Percentiles rank a stretch among this genome's conserved stretches.
phyloP scores from a whole-genome alignment of 2,888 invertebrate species.

The Eupithecia subfuscata region DNA sequence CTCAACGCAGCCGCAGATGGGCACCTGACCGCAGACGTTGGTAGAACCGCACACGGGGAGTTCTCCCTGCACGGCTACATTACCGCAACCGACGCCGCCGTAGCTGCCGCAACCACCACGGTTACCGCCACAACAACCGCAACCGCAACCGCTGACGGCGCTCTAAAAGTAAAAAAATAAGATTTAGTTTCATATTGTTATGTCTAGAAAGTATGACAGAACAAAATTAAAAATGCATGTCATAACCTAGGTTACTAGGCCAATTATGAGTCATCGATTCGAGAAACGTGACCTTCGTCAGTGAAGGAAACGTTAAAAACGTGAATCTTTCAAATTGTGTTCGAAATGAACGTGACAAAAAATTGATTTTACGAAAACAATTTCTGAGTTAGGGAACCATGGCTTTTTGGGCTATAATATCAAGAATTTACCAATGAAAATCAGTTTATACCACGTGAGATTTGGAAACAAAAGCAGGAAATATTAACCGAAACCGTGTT shows the following conservation, averaged over 20 bases:
- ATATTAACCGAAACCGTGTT: background rate
- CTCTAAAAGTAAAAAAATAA: background rate
- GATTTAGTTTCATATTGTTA: background rate
- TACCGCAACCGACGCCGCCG: constrained; percentile 53
- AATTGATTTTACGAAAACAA: background rate
- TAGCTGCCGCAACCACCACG: constrained; percentile 41
- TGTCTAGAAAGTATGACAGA: background rate
- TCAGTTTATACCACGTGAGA: background rate
- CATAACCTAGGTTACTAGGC: background rate
- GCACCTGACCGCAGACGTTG: constrained; percentile 54
- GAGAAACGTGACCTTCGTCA: background rate
- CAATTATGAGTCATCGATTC: background rate
- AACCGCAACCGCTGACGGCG: constrained; percentile 18
- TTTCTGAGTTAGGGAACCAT: background rate
- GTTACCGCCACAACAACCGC: constrained; percentile 39
- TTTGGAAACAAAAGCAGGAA: background rate
- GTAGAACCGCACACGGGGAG: constrained; percentile 58
- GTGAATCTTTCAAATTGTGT: background rate
- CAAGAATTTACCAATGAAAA: background rate
- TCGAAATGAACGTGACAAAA: background rate
- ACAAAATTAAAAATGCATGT: background rate
- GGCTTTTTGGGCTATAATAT: background rate
- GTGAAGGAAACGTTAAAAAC: background rate
- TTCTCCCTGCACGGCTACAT: constrained; percentile 54
- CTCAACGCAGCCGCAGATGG: constrained; percentile 57